Conservation (phyloP, 2,113 vertebrate genomes). For the Syrmaticus mikado region DNA sequence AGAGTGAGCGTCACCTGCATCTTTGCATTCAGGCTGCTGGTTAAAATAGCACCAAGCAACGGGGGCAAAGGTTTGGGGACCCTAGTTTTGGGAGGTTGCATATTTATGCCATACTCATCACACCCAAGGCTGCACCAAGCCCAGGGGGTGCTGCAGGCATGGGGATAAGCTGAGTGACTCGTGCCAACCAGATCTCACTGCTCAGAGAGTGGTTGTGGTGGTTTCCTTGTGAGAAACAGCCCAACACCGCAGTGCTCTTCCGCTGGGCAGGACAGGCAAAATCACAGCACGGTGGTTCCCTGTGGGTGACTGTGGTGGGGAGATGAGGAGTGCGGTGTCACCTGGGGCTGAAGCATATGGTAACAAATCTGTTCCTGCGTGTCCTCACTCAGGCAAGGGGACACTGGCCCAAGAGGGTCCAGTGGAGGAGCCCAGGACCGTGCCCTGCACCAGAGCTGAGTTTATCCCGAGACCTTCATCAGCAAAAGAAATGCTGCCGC, state of each 20-base stretch:
- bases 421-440: neutral
- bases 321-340: neutral
- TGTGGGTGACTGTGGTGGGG: neutral
- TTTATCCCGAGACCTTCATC: conserved; percentile 47
- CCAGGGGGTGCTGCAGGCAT: neutral
- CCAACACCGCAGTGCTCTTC: neutral
- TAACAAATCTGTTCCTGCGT: neutral
- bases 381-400: fast-evolving
- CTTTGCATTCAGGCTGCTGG: neutral
- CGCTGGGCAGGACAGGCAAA: neutral
- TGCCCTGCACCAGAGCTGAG: neutral
- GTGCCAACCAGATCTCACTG: fast-evolving
- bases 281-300: neutral
- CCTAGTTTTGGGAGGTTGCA: fast-evolving
- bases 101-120: neutral
- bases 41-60: neutral
- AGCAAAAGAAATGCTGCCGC: conserved; percentile 60
- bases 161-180: neutral
- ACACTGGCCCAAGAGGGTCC: neutral
- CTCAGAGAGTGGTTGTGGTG: fast-evolving
- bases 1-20: fast-evolving
- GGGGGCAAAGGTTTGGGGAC: neutral
- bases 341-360: neutral
- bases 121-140: neutral
- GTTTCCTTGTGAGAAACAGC: neutral